Base-by-base conservation (phyloP, 2,888 invertebrate species). In the Phalera bucephala region DNA sequence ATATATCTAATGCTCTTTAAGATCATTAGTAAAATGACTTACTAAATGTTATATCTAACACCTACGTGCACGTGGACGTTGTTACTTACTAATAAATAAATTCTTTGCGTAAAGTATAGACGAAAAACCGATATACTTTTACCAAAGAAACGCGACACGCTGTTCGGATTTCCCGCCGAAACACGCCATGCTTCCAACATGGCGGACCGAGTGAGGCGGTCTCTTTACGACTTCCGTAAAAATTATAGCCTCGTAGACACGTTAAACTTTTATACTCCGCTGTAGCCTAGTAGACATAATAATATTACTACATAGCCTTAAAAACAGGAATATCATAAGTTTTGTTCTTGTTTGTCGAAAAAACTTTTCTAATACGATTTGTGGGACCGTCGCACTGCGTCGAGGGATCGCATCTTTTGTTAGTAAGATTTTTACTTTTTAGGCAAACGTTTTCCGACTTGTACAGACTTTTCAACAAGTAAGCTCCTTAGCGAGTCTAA, bases 151-250 rank as follows among this genome's bases (percentile, higher is more conserved):
- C 17, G 23, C 40, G 40, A 32, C 38, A 40, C 9, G 34, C 41
- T 34, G 39, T 49, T 41, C 34, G 49, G 45, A 36, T 62, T 65
- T 54, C 76, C 80, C 83, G 77, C 80, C 75, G 74, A 81, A 82
- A 81, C 74, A 64, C 68, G 66, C 70, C 61, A 63, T 46, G 52
- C 72, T 78, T 72, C 63, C 75, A 84, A 82, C 68, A 84, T 83
- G 79, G 81, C 78, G 64, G 72, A 47, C 33, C 11, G 14, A 9
- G 14, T 56, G 59, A 41, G 57, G 62, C 67, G 66, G 68, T 69
- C 77, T 75, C 71, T 86, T 86, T 86, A 86, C 80, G 86, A 81
- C 77, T 80, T 76, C 71, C 73, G 70, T 72, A 80, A 73, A 85
- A 84, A 85, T 84, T 86, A 84, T 80, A 65, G 71, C 63, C 53